Percentiles rank a stretch among this genome's conserved stretches.
Conservation (phyloP, 2,888 invertebrate genomes). For the Prenolepis imparis region DNA sequence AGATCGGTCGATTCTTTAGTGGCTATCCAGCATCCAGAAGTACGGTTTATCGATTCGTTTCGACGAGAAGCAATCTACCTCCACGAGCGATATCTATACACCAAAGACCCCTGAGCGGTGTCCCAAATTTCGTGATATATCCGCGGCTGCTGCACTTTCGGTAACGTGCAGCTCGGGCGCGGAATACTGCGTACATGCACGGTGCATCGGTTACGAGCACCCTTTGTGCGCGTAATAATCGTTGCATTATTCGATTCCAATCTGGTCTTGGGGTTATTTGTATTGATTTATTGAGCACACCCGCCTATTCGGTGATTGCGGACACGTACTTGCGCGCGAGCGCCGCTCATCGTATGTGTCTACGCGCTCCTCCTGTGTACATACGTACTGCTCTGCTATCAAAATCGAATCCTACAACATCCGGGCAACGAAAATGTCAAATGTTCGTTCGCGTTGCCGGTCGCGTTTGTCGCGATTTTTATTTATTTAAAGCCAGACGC, state of each 20-base stretch:
- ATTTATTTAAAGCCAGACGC: conserved; percentile 34
- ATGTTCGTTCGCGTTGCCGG: background rate
- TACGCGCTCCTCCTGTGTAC: background rate
- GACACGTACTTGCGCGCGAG: conserved; percentile 7
- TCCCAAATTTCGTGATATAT: conserved; percentile 51
- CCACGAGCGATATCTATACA: conserved; percentile 22
- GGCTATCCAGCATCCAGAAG: background rate
- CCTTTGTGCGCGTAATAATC: conserved; percentile 61
- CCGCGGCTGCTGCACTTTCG: background rate
- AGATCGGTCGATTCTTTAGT: conserved; percentile 5
- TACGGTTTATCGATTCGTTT: conserved; percentile 44
- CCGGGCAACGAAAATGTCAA: conserved; percentile 20
- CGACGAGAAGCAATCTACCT: conserved; percentile 44
- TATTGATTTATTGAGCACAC: conserved; percentile 62
- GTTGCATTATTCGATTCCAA: conserved; percentile 64
- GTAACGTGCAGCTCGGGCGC: conserved; percentile 6
- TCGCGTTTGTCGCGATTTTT: conserved; percentile 2
- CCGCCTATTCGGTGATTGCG: conserved; percentile 36
- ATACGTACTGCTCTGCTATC: background rate
- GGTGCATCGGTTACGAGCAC: conserved; percentile 22
- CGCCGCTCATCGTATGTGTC: conserved; percentile 1
- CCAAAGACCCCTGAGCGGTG: conserved; percentile 19
- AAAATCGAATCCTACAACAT: conserved; percentile 16
- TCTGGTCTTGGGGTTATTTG: conserved; percentile 57
- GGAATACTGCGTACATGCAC: background rate